Conservation (phyloP, 2,797 vertebrate species). For the Morus bassanus region DNA sequence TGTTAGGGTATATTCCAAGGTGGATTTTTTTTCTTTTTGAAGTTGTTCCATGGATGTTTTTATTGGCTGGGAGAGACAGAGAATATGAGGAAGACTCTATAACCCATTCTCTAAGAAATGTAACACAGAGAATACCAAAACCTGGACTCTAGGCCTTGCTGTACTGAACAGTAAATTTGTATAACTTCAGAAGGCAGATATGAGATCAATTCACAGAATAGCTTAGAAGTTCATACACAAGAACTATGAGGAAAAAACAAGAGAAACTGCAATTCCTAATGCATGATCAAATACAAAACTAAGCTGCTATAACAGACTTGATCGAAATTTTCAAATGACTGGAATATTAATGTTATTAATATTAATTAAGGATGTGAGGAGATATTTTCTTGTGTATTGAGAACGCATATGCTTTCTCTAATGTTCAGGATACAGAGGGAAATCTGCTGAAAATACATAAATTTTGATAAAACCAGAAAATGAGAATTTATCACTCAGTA, state of each 20-base stretch:
- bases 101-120: not conserved
- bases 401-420: not conserved
- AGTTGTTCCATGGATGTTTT: not conserved
- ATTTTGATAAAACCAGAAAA: not conserved
- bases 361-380: not conserved
- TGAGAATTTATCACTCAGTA: not conserved
- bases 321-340: not conserved
- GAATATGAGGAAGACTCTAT: not conserved
- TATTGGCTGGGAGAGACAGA: not conserved
- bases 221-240: not conserved
- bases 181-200: not conserved
- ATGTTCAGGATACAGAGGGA: not conserved
- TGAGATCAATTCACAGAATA: not conserved
- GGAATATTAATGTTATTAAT: not conserved
- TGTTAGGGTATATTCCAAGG: not conserved
- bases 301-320: not conserved
- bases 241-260: not conserved
- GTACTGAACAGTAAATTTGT: not conserved
- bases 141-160: not conserved
- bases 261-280: not conserved
- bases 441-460: not conserved
- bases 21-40: not conserved
- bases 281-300: not conserved
- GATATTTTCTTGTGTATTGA: not conserved
- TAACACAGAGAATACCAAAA: not conserved